Evolutionary conservation across 2,797 vertebrate species (phyloP).

Genomic region (Jordanella pulchra): DNA sequence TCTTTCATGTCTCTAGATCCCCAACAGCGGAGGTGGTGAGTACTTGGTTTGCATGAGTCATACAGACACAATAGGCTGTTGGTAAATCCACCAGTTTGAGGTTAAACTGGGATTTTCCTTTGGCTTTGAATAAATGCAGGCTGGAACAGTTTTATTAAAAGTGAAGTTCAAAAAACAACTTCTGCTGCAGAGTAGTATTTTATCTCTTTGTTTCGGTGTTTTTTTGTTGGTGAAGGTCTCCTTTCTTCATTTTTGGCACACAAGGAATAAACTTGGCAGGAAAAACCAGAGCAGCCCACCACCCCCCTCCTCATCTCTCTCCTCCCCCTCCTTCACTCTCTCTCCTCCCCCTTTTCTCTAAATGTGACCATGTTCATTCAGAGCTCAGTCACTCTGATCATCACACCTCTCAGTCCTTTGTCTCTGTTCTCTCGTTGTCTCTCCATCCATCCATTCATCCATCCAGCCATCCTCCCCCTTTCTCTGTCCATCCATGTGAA

Average conservation of each 20-base stretch:
- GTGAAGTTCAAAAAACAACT: neutral
- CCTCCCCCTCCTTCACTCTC: neutral
- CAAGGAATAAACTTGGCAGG: constrained; percentile 53
- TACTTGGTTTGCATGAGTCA: constrained; percentile 10
- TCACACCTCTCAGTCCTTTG: constrained; percentile 40
- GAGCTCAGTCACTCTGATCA: constrained; percentile 38
- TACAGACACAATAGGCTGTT: constrained; percentile 8
- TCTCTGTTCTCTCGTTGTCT: constrained; percentile 30
- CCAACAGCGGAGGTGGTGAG: neutral
- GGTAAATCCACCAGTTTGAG: constrained; percentile 8
- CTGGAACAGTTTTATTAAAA: neutral
- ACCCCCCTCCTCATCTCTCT: neutral
- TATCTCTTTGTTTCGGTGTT: constrained; percentile 8
- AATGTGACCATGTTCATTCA: constrained; percentile 53
- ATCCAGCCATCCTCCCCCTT: neutral
- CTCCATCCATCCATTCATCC: neutral
- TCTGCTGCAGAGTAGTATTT: neutral
- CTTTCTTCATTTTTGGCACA: constrained; percentile 42
- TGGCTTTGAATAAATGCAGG: neutral
- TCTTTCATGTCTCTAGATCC: neutral
- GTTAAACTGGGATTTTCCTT: constrained; percentile 10
- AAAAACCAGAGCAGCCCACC: constrained; percentile 25
- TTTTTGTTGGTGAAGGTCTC: neutral
- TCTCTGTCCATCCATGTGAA: constrained; percentile 13
- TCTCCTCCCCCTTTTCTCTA: constrained; percentile 25